Conservation (phyloP, 2,888 invertebrate species). For the Hoplodrina blanda region DNA sequence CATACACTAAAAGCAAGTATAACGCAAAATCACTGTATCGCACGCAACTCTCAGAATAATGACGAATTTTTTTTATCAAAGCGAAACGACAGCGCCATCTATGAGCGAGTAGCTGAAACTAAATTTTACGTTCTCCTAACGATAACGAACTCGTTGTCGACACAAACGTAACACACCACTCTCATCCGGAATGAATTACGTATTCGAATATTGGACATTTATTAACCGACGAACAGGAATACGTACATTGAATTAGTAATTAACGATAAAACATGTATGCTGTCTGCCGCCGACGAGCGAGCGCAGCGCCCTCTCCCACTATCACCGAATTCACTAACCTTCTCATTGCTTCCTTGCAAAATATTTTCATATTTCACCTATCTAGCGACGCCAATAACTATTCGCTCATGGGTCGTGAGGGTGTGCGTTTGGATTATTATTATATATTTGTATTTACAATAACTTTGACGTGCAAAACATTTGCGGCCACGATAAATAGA, state of each 20-base stretch:
- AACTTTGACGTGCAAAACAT: slow-evolving; percentile 51
- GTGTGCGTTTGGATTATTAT: slow-evolving; percentile 78
- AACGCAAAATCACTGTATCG: slow-evolving; percentile 83
- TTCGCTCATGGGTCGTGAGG: slow-evolving; percentile 71
- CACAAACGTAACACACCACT: slow-evolving; percentile 71
- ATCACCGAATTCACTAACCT: slow-evolving; percentile 89
- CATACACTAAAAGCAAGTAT: slow-evolving; percentile 86
- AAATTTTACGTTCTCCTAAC: slow-evolving; percentile 57
- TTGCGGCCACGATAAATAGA: slow-evolving; percentile 41
- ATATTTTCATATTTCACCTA: slow-evolving; percentile 77
- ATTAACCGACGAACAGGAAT: slow-evolving; percentile 80
- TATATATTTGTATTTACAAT: slow-evolving; percentile 73
- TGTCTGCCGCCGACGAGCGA: slow-evolving; percentile 60
- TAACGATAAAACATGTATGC: slow-evolving; percentile 74
- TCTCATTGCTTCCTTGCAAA: slow-evolving; percentile 85
- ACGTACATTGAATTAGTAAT: slow-evolving; percentile 79
- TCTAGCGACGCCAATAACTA: slow-evolving; percentile 75
- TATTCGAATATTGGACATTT: slow-evolving; percentile 81
- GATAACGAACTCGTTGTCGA: slow-evolving; percentile 60
- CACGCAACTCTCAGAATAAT: slow-evolving; percentile 87
- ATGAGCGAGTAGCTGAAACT: slow-evolving; percentile 69
- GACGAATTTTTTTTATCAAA: slow-evolving; percentile 67
- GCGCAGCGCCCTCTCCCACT: slow-evolving; percentile 74
- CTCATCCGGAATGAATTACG: slow-evolving; percentile 78
- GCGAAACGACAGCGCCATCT: slow-evolving; percentile 73